Evolutionary conservation across 2,113 vertebrate genomes (phyloP).

Genomic region (Ursus arctos): DNA sequence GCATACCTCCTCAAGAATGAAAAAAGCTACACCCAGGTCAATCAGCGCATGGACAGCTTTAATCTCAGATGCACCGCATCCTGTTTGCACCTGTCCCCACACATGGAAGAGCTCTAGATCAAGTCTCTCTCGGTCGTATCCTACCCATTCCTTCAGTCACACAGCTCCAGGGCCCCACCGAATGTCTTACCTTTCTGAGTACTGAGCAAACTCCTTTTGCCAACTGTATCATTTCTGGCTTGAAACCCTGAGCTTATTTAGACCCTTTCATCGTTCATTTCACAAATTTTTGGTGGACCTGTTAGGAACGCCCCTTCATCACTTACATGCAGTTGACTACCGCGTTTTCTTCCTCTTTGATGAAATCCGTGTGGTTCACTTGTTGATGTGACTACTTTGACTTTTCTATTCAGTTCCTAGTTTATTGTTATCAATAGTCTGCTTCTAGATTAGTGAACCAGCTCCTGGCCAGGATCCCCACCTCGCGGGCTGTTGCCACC

Average conservation of each 20-base stretch:
- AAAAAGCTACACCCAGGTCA: background rate
- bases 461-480: background rate
- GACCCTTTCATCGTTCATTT: background rate
- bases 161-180: background rate
- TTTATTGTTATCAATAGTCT: background rate
- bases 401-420: background rate
- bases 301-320: background rate
- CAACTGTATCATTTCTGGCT: background rate
- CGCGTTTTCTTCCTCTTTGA: background rate
- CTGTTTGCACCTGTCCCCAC: background rate
- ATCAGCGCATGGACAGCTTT: background rate
- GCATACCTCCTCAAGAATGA: background rate
- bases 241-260: background rate
- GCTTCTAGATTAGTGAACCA: no score
- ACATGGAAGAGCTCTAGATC: background rate
- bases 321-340: background rate
- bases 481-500: background rate
- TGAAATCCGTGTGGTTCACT: background rate
- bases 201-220: background rate
- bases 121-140: background rate
- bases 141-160: background rate
- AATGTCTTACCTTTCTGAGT: background rate
- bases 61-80: background rate
- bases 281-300: background rate
- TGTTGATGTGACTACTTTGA: background rate